Percentiles rank a stretch among this genome's conserved stretches.
phyloP scores from a whole-genome alignment of 2,113 vertebrate species.

The Cryptomyrus ogoouensis region DNA sequence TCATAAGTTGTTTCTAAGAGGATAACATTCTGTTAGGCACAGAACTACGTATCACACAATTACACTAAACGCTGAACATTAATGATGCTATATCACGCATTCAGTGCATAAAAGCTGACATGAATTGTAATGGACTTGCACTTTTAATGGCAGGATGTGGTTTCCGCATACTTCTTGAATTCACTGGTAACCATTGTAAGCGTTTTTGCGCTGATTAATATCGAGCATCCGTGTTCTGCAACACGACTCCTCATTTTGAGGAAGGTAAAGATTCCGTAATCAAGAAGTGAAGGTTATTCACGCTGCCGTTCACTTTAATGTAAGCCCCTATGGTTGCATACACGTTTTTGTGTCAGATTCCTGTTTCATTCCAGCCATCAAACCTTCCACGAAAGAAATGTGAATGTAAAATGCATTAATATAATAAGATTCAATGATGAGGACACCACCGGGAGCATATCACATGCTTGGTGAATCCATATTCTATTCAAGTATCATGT shows the following conservation, averaged over 20 bases:
- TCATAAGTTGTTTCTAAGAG: background rate
- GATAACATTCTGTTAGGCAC: background rate
- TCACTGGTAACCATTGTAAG: background rate
- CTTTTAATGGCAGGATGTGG: background rate
- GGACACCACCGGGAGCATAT: background rate
- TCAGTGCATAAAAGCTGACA: background rate
- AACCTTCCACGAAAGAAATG: background rate
- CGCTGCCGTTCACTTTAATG: background rate
- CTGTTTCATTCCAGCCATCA: background rate
- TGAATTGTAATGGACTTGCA: background rate
- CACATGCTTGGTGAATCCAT: background rate
- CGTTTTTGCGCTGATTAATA: background rate
- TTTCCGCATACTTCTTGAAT: background rate
- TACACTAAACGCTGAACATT: background rate
- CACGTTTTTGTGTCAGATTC: background rate
- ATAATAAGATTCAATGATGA: background rate
- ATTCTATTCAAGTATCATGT: background rate
- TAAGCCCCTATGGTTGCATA: background rate
- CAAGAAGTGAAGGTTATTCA: no score
- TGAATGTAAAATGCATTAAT: background rate
- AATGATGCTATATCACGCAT: background rate
- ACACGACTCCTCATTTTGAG: background rate
- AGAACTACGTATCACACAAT: background rate
- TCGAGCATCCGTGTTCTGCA: background rate
- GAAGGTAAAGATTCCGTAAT: background rate